These are phyloP conservation scores for Mycetomoellerius zeteki DNA, from an alignment of 1,140 invertebrate genomes.

Conservation along the genomic window DNA sequence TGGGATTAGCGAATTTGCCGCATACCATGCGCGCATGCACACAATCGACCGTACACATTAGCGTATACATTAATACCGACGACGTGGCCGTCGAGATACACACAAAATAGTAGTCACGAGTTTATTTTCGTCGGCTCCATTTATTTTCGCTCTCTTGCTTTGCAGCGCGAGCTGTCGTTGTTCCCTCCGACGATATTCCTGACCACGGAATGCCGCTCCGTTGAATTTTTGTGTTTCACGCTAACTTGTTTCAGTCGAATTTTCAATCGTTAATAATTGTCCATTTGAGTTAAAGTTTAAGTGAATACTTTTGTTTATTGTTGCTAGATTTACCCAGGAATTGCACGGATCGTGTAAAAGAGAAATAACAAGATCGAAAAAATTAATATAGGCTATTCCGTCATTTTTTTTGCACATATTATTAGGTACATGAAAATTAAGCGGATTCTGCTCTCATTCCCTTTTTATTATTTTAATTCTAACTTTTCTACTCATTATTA, in stretches of 20 bases:
- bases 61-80: conserved; percentile 41
- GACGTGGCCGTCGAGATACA: conserved; percentile 69
- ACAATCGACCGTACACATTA: conserved; percentile 45
- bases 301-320: neutral
- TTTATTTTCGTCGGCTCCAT: conserved; percentile 80
- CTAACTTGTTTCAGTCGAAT: neutral
- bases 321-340: neutral
- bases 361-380: neutral
- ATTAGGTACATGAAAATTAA: neutral
- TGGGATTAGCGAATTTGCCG: conserved; percentile 70
- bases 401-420: neutral
- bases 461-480: neutral
- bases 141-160: conserved; percentile 75
- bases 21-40: conserved; percentile 74
- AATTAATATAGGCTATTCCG: neutral
- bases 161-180: neutral
- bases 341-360: neutral
- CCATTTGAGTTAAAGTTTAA: neutral
- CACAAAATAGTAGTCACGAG: conserved; percentile 79
- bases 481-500: neutral
- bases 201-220: neutral
- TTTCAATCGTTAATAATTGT: neutral
- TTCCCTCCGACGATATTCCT: conserved; percentile 10
- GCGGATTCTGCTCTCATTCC: neutral
- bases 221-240: conserved; percentile 25